Evolutionary conservation across 2,113 vertebrate genomes (phyloP).

Genomic region (Astur gentilis): DNA sequence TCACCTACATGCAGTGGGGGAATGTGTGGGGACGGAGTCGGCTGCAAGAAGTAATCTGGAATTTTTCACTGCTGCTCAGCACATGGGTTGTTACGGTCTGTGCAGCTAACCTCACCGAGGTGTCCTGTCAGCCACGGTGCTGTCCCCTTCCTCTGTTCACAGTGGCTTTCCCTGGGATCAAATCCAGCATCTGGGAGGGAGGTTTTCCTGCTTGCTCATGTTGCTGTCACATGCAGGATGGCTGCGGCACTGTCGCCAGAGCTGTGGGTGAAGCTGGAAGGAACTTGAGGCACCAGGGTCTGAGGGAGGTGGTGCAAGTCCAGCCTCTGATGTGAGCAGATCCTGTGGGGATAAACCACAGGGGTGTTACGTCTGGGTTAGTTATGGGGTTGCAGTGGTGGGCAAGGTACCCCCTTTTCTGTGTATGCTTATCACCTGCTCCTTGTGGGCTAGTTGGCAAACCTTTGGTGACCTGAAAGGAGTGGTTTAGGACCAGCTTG

Average conservation of each 20-base stretch:
- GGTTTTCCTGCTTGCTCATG: background rate
- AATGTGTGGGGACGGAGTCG: fast-evolving
- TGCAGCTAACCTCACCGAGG: background rate
- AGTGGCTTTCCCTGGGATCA: background rate
- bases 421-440: background rate
- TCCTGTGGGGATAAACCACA: background rate
- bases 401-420: background rate
- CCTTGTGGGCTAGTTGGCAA: background rate
- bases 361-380: background rate
- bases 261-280: background rate
- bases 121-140: fast-evolving
- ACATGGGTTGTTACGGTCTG: fast-evolving
- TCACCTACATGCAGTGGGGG: background rate
- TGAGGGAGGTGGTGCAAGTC: background rate
- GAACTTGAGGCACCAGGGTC: fast-evolving
- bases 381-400: background rate
- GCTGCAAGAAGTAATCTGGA: background rate
- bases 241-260: fast-evolving
- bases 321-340: background rate
- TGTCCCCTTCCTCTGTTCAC: background rate
- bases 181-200: background rate
- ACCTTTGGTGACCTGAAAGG: background rate
- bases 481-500: background rate
- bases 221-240: fast-evolving
- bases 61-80: background rate